Conservation (phyloP, 2,888 invertebrate species). For the Drosophila lutescens region DNA sequence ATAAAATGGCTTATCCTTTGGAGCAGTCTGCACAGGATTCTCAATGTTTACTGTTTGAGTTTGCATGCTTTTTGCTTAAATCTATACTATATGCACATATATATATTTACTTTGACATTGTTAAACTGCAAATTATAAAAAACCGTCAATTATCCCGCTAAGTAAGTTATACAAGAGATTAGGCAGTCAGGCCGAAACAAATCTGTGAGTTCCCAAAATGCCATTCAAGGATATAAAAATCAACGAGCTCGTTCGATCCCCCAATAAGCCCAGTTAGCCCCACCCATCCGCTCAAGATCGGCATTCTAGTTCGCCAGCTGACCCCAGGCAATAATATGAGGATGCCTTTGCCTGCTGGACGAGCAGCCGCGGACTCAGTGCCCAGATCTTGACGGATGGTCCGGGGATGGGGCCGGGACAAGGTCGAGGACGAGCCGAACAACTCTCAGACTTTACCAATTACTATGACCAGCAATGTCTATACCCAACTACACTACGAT, state of each 20-base stretch:
- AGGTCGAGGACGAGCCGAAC: conserved; percentile 4
- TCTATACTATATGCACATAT: conserved; percentile 46
- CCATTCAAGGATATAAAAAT: conserved; percentile 28
- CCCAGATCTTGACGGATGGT: conserved; percentile 31
- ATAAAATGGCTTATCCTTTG: conserved; percentile 5
- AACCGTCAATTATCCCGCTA: conserved; percentile 61
- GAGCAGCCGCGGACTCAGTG: conserved; percentile 55
- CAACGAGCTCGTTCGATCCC: conserved; percentile 6
- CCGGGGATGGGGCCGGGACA: conserved; percentile 10
- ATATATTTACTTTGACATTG: conserved; percentile 49
- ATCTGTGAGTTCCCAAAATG: conserved; percentile 45
- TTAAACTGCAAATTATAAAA: conserved; percentile 70
- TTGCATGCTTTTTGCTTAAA: conserved; percentile 67
- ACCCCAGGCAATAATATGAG: conserved; percentile 59
- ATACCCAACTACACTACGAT: conserved; percentile 45
- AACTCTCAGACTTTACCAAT: conserved; percentile 58
- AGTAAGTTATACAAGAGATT: conserved; percentile 34
- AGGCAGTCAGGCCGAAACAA: conserved; percentile 13
- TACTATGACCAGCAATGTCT: conserved; percentile 52
- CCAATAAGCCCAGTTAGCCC: conserved; percentile 10
- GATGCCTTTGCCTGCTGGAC: conserved; percentile 64
- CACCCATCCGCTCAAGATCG: conserved; percentile 8
- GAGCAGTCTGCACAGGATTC: conserved; percentile 41
- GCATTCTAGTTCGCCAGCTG: conserved; percentile 21
- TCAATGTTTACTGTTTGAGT: conserved; percentile 76